phyloP scores from a whole-genome alignment of 1,140 invertebrate genomes.

The Hydropsyche tenuis region DNA sequence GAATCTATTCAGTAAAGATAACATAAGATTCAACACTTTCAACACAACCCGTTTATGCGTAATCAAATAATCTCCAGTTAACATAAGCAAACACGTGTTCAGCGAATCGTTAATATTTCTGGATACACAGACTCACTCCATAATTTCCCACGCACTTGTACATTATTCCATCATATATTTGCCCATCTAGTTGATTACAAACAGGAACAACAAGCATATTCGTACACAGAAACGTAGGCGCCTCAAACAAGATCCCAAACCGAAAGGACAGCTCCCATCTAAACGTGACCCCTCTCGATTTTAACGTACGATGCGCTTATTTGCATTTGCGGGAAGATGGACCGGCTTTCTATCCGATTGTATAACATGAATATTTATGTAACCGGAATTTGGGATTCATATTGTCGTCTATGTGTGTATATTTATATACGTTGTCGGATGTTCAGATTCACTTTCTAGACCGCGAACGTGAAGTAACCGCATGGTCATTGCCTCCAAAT shows the following conservation, averaged over 20 bases:
- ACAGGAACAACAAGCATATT: conserved; percentile 14
- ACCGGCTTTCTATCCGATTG: conserved; percentile 38
- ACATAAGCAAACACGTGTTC: no score
- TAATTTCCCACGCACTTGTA: background rate
- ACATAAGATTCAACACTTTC: no score
- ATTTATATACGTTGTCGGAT: no score
- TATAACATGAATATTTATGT: conserved; percentile 43
- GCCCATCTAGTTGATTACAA: conserved; percentile 15
- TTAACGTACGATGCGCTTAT: background rate
- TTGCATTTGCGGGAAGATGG: conserved; percentile 26
- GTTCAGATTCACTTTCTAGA: conserved; percentile 40
- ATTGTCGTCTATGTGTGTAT: conserved; percentile 12
- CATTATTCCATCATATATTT: background rate
- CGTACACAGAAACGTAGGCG: background rate
- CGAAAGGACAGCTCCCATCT: no score
- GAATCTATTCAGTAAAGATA: no score
- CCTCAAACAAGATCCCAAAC: background rate
- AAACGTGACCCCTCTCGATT: background rate
- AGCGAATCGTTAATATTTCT: no score
- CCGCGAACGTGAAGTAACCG: conserved; percentile 21
- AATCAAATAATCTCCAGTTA: no score
- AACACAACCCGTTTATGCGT: no score
- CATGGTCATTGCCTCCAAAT: conserved; percentile 32
- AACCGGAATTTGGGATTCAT: conserved; percentile 40
- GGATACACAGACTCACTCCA: no score